Base-by-base conservation (phyloP, 1,140 invertebrate species). In the Augochlora pura region DNA sequence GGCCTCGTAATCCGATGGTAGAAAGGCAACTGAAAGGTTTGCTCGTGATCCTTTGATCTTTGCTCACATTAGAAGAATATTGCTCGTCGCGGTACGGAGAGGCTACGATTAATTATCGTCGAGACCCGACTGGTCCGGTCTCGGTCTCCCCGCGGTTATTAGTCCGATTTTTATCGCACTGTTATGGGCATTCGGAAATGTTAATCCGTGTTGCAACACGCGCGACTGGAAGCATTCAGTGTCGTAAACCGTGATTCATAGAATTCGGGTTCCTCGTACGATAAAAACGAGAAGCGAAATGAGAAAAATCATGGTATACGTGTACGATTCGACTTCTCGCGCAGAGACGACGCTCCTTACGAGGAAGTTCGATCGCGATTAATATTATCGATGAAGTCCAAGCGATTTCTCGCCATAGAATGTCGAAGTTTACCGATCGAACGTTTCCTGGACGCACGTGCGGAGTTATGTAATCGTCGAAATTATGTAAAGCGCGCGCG, bases 71-170 rank as follows among this genome's bases (percentile, higher is more conserved):
- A 85, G 83, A 85, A 80, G 88, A 87, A 88, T 57, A 39, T 86
- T 88, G 79, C 86, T 77, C 74, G 68, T 65, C n/a, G 42, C 49
- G 38, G 76, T 71, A 27, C 54, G 0, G 62, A 57, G 75, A 63
- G 75, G 66, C 80, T 78, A 77, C 87, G 88, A 89, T 91, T 91
- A 90, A 91, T 91, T 91, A 91, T 89, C 83, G 88, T 86, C 84
- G 87, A 76, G 77, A 14, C 2, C 32, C 5, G 57, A 77, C 39
- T 23, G 42, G 42, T 12, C 42, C 42, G 42, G 42, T 10, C 4
- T 4, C 42, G 38, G 78, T 80, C 77, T 72, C 77, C 5, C 25
- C 39, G 65, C 76, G 83, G 75, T 87, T 89, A 91, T 90, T 87
- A 88, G 86, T 84, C 82, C 82, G 73, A 81, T 83, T 85, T 74